A percentile compares a stretch with the other conserved stretches of the same genome.
These are phyloP conservation scores for Murina feae DNA, from an alignment of 2,113 vertebrate genomes.

Conservation along the genomic window DNA sequence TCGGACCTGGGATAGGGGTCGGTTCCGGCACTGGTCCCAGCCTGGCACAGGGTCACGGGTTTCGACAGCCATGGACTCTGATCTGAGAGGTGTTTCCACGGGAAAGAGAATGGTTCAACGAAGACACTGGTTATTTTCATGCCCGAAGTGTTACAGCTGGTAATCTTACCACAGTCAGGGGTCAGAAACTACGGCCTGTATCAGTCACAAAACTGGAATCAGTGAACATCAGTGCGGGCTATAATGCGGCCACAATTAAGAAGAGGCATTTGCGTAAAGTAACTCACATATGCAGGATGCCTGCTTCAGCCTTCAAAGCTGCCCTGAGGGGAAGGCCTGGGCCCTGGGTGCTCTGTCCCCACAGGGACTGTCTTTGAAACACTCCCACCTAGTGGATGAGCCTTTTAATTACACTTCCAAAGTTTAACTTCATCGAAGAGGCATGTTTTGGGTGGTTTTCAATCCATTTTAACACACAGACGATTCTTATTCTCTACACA, in stretches of 20 bases:
- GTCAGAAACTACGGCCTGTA: neutral
- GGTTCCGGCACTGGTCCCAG: no score
- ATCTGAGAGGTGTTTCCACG: neutral
- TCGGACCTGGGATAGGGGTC: no score
- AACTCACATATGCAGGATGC: neutral
- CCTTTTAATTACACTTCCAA: neutral
- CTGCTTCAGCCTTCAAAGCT: neutral
- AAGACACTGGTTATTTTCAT: neutral
- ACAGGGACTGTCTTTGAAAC: neutral
- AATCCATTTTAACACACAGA: neutral
- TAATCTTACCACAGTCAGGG: neutral
- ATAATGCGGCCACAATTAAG: neutral
- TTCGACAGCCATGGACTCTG: no score
- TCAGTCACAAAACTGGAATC: neutral
- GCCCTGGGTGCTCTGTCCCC: rapidly evolving
- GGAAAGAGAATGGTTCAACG: neutral
- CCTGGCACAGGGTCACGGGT: no score
- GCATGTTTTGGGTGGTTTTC: neutral
- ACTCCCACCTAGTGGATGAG: constrained; percentile 56
- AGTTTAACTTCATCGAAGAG: neutral
- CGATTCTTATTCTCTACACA: neutral
- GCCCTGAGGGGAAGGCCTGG: neutral
- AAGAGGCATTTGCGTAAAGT: neutral
- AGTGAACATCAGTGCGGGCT: neutral
- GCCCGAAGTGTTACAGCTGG: neutral